A percentile compares a stretch with the other conserved stretches of the same genome.
These are phyloP conservation scores for Chionoecetes opilio DNA, from an alignment of 1,140 invertebrate species.

Conservation along the genomic window DNA sequence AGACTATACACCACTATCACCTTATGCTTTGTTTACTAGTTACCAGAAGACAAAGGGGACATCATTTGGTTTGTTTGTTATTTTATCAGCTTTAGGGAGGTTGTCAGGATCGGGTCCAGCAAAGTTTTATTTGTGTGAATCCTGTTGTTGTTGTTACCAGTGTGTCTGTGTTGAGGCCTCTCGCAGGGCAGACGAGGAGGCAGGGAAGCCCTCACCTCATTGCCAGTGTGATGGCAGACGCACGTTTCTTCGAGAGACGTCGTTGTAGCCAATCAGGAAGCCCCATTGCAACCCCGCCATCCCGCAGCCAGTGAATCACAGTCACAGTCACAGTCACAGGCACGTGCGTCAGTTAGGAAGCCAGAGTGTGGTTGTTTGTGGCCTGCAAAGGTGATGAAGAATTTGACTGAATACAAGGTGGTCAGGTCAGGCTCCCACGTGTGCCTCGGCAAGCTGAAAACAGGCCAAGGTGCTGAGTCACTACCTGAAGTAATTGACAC, in stretches of 20 bases:
- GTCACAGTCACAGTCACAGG: background rate
- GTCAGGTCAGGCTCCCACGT: background rate
- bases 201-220: slow-evolving; percentile 32
- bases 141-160: slow-evolving; percentile 55
- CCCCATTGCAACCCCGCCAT: background rate
- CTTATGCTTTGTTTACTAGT: background rate
- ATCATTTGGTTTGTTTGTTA: slow-evolving; percentile 48
- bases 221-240: slow-evolving; percentile 35
- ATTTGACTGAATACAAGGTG: background rate
- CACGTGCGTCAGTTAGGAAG: background rate
- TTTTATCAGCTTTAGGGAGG: background rate
- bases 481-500: background rate
- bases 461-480: background rate
- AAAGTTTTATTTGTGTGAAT: slow-evolving; percentile 20
- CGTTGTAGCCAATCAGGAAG: background rate
- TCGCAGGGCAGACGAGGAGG: slow-evolving; percentile 40
- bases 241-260: background rate
- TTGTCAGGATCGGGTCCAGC: background rate
- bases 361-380: background rate
- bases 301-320: background rate
- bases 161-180: slow-evolving; percentile 35
- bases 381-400: no score
- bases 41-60: background rate
- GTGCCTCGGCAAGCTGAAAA: background rate
- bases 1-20: background rate